phyloP scores from a whole-genome alignment of 2,797 vertebrate genomes.

The Brachyalestes nurse region DNA sequence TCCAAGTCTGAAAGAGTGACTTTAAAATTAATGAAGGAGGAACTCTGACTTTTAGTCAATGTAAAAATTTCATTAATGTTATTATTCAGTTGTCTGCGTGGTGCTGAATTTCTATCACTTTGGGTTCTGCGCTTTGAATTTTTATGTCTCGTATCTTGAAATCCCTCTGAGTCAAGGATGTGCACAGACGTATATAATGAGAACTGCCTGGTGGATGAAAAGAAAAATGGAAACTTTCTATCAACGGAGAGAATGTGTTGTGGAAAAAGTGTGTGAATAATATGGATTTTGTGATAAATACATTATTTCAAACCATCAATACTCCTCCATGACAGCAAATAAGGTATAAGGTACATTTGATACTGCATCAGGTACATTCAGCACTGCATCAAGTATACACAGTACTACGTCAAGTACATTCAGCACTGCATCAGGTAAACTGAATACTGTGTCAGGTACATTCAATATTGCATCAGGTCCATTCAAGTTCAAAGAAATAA shows the following conservation, averaged over 20 bases:
- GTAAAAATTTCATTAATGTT: constrained; percentile 80
- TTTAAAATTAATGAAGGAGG: constrained; percentile 77
- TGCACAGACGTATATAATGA: constrained; percentile 50
- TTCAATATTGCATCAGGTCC: background rate
- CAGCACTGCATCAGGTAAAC: background rate
- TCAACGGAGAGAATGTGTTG: background rate
- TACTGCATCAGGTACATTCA: background rate
- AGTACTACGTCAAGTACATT: too few species aligned
- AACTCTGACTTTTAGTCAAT: constrained; percentile 77
- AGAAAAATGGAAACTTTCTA: constrained; percentile 22
- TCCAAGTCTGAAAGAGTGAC: constrained; percentile 63
- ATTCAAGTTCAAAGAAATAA: too few species aligned
- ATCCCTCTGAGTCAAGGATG: constrained; percentile 71
- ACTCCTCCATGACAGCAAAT: background rate
- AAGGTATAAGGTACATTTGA: too few species aligned
- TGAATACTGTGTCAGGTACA: background rate
- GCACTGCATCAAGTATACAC: background rate
- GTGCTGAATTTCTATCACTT: constrained; percentile 77
- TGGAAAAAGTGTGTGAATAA: background rate
- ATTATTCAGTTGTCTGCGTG: constrained; percentile 77
- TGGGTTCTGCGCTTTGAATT: constrained; percentile 71
- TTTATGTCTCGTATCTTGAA: constrained; percentile 73
- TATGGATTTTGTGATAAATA: constrained; percentile 3
- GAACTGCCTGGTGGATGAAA: constrained; percentile 17
- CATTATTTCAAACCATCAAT: background rate